These are phyloP conservation scores for Petaurus breviceps DNA, from an alignment of 2,113 vertebrate species.

Conservation along the genomic window DNA sequence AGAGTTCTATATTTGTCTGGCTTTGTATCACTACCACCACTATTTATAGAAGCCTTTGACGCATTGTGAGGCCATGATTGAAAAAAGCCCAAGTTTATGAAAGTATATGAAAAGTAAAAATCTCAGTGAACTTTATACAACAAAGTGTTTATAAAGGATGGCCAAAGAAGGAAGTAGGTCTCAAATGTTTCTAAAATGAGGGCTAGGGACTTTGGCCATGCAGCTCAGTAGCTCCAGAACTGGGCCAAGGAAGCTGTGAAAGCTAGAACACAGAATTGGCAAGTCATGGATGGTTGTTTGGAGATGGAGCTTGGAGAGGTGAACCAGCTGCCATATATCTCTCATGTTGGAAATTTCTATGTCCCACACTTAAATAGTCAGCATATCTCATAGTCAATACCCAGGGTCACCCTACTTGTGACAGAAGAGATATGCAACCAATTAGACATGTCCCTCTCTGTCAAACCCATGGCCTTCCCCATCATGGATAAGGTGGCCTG, in stretches of 20 bases:
- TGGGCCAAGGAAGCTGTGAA: background rate
- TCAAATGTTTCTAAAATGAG: background rate
- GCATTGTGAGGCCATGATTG: background rate
- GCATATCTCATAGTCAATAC: background rate
- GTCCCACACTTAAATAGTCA: background rate
- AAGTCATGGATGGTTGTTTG: background rate
- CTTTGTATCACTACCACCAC: background rate
- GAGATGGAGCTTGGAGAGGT: background rate
- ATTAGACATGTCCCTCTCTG: background rate
- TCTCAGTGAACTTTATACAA: background rate
- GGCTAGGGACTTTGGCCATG: background rate
- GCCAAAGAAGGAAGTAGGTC: background rate
- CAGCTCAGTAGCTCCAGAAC: background rate
- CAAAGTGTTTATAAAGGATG: background rate
- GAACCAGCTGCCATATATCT: background rate
- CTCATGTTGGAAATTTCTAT: background rate
- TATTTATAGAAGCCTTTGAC: background rate
- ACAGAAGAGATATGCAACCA: background rate
- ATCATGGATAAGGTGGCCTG: background rate
- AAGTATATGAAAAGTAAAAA: background rate
- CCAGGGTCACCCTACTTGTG: background rate
- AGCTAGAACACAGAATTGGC: background rate
- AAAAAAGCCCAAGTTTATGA: constrained; percentile 1
- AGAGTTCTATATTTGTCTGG: background rate
- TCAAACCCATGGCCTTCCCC: background rate